Base-by-base conservation (phyloP, 2,888 invertebrate genomes). In the Lasioglossum zephyrum region DNA sequence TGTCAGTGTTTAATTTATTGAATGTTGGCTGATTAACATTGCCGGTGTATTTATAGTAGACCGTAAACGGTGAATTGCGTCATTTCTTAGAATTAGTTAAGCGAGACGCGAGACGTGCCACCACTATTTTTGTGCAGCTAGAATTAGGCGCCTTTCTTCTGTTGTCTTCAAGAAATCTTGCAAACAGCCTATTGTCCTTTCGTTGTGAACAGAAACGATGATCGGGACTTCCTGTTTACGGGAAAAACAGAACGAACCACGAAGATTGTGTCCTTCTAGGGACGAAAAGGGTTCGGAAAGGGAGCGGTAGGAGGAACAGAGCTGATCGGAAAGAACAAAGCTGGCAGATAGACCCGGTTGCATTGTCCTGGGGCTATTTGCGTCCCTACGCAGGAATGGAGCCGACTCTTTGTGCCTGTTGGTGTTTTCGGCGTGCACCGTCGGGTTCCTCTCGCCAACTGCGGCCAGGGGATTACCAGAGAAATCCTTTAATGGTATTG, bases 401-500 rank as follows among this genome's bases (percentile, higher is more conserved):
- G 84, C 82, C 87, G 82, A 82, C 66, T 89, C 90, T 89, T 91
- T 91, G 87, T 89, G 85, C 87, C 83, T 83, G 79, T 89, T 87
- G 86, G 79, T 90, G 90, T 87, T 88, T 86, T 90, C 89, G 87
- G 73, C 83, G 82, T 84, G 77, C 76, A 84, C 79, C 86, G 77
- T 81, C 89, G 80, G 84, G 69, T 63, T 79, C 86, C 85, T 87
- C 86, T 83, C 85, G 85, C 91, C 86, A 90, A 88, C 90, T 85
- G 86, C 85, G 90, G 84, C 89, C 90, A 90, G 92, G 91, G 94
- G 93, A 93, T 94, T 94, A 93, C 91, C 91, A 89, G 89, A 92
- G 92, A 94, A 94, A 94, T 94, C 94, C 93, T 94, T 95, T 95
- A 95, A 95, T 95, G 93, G 94, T 92, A 94, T 95, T 95, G 95